phyloP scores from a whole-genome alignment of 2,113 vertebrate genomes.

The Cyphomyrus discorhynchus region DNA sequence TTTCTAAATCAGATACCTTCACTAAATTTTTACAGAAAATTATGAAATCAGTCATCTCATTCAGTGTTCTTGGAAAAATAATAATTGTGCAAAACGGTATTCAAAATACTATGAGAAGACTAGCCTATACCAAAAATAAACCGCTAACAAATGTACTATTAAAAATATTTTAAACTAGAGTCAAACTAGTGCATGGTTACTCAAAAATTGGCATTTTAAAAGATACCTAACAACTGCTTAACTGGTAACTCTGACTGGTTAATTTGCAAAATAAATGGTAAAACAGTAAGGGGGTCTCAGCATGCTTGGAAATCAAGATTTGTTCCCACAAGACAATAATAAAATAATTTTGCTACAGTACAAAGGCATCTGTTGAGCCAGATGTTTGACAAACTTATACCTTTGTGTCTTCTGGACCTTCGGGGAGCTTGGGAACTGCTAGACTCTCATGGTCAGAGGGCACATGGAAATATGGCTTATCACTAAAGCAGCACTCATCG shows the following conservation, averaged over 20 bases:
- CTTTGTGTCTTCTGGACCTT: constrained; percentile 22
- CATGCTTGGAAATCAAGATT: neutral
- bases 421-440: neutral
- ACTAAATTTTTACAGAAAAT: neutral
- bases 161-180: neutral
- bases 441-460: constrained; percentile 40
- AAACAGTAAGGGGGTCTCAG: neutral
- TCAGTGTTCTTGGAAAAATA: neutral
- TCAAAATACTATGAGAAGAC: neutral
- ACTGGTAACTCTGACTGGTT: neutral
- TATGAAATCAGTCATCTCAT: neutral
- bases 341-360: neutral
- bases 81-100: neutral
- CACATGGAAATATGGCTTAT: constrained; percentile 56
- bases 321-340: neutral
- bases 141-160: neutral
- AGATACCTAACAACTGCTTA: neutral
- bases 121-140: neutral
- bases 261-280: neutral
- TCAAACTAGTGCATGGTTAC: neutral
- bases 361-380: neutral
- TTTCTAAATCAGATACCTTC: neutral
- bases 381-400: constrained; percentile 22
- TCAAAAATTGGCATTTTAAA: neutral
- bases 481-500: constrained; percentile 56